phyloP scores from a whole-genome alignment of 2,888 invertebrate species.

The Reticulitermes lucifugus region DNA sequence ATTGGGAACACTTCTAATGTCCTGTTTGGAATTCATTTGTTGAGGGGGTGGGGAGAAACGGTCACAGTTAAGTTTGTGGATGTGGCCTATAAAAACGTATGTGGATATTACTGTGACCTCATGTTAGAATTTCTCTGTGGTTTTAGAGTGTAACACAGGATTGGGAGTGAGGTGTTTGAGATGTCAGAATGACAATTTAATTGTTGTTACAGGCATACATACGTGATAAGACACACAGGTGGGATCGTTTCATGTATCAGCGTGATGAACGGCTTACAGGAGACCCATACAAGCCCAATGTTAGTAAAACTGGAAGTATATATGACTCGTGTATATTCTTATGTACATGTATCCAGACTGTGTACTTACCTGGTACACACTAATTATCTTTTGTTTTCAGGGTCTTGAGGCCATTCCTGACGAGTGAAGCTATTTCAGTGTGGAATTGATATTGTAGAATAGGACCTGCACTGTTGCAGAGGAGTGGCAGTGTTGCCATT shows the following conservation, averaged over 20 bases:
- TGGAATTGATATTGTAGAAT: background rate
- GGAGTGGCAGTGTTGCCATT: too few relatives aligned
- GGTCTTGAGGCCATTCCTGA: conserved; percentile 34
- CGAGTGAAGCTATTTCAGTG: background rate
- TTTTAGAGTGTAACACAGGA: too few relatives aligned
- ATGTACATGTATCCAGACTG: background rate
- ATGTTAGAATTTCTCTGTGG: too few relatives aligned
- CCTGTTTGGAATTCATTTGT: too few relatives aligned
- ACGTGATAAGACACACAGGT: conserved; percentile 66
- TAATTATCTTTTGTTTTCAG: background rate
- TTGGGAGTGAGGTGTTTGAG: too few relatives aligned
- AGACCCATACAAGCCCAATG: conserved; percentile 71
- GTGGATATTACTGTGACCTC: too few relatives aligned
- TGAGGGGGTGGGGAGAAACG: too few relatives aligned
- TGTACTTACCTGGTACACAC: background rate
- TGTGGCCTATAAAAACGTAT: too few relatives aligned
- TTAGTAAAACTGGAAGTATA: background rate
- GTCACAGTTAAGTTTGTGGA: too few relatives aligned
- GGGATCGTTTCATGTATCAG: conserved; percentile 69
- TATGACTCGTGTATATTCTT: background rate
- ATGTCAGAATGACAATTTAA: too few relatives aligned
- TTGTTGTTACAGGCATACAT: conserved; percentile 42
- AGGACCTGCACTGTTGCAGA: background rate
- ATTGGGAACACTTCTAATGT: too few relatives aligned
- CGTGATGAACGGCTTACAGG: conserved; percentile 72